Evolutionary conservation across 1,140 invertebrate genomes (phyloP), one percentile per base, ranked within the genome.

Genomic region (Campoletis sonorensis): DNA sequence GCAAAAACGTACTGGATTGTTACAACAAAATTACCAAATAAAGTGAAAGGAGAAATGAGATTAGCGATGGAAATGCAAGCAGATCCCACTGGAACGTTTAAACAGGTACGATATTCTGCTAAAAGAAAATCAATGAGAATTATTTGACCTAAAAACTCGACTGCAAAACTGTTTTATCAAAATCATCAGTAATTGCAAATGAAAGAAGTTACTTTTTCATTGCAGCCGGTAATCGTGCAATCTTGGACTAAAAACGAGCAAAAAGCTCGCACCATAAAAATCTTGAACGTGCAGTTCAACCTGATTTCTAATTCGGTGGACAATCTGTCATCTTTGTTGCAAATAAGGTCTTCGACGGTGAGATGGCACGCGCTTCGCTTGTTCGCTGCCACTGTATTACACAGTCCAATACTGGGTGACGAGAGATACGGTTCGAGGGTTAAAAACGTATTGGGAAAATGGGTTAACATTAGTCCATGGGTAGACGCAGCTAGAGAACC

Each of bases 371-470:
- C 88, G 2, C 23, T 93, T 4, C 86, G 92, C 76, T 75, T 93
- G 1, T 93, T 91, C 54, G 87, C 90, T n/a, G 79, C 92, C 0
- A 86, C 88, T 15, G 83, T 87, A 49, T 71, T 93, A 4, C 82
- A 88, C n/a, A 85, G 86, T 61, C 92, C 93, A 27, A 82, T 93
- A 82, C 81, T 93, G 10, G 92, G 93, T 4, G 93, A 93, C 79
- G 90, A 92, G 71, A 61, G 90, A 33, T 90, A 89, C 73, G 89
- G 88, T 10, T 87, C 88, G 16, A 84, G 90, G 26, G 87, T 92
- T 40, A 88, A 90, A 51, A 85, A 89, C 18, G 67, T 93, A 0
- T 84, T 88, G 76, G 88, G 90, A 33, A 85, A 88, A 40, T 89
- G 86, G 79, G 15, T 91, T 11, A 86, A 85, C 71, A 84, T 92